Base-by-base conservation (phyloP, 2,888 invertebrate species). In the Poecilobothrus nobilitatus region DNA sequence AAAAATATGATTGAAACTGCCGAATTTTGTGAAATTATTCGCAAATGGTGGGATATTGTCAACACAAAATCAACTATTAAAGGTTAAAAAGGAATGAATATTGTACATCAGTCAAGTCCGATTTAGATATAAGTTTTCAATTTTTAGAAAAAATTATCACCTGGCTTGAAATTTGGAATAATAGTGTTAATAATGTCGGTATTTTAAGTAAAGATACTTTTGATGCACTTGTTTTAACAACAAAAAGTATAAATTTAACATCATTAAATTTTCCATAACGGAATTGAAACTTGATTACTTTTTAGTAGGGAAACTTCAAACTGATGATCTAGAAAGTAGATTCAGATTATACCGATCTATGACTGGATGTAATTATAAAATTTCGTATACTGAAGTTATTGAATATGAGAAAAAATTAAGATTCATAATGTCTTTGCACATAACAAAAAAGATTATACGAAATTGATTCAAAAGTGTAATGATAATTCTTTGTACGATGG, bases 31-130 rank as follows among this genome's bases (percentile, higher is more conserved):
- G 65, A 65, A 65, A 65, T 65, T 20, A n/a, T 65, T 20, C 18
- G 20, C 10, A 65, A 65, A 37, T 65, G 65, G 65, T 65, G 65
- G 65, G n/a, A 65, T 37, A 65, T 65, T 33, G 64, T 63, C 5
- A 63, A 63, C 18, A 21, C 22, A 20, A 63, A 63, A 22, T 37
- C 37, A 37, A 2, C 1, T 37, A 1, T 10, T 37, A 37, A 37
- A 37, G 63, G 5, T 22, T 18, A 20, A 7, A n/a, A 63, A n/a
- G 18, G 22, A 9, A 63, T 63, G 20, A 63, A 63, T 20, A 21
- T 21, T 63, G 15, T 18, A 63, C 20, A 9, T 7, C 20, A 18
- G 10, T 10, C 1, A 1, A 9, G 5, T 63, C 20, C 6, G 22
- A 63, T 20, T 63, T 18, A 18, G 63, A 63, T 20, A 63, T 63